Percentiles rank a stretch among this genome's conserved stretches.
These are phyloP conservation scores for Tyrannus savana DNA, from an alignment of 2,113 vertebrate species.

Conservation along the genomic window DNA sequence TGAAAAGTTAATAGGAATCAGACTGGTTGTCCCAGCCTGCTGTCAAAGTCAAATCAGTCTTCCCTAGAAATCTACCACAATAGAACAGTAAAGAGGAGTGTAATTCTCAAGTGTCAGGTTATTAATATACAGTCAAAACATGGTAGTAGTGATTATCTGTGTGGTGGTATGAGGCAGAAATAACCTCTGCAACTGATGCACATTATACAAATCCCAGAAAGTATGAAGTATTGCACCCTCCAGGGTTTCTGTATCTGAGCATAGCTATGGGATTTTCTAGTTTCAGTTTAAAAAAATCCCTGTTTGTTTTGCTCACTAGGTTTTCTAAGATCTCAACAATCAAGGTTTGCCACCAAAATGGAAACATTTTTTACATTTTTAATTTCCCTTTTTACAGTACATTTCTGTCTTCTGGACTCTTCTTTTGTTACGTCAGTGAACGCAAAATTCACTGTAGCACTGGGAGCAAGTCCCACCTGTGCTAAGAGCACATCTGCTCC, in stretches of 20 bases:
- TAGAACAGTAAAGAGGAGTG: background rate
- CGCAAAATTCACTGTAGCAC: slow-evolving; percentile 49
- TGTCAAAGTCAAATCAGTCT: background rate
- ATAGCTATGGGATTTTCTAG: background rate
- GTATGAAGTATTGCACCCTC: background rate
- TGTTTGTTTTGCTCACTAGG: background rate
- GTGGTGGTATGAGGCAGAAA: background rate
- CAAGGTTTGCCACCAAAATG: background rate
- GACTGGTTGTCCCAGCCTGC: slow-evolving; percentile 1
- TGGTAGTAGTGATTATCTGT: background rate
- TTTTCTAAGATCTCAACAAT: background rate
- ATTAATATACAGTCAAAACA: background rate
- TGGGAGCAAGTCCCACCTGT: slow-evolving; percentile 75
- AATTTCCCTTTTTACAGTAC: background rate
- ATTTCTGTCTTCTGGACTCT: slow-evolving; percentile 8
- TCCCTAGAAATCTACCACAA: background rate
- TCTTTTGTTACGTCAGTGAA: background rate
- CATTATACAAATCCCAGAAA: background rate
- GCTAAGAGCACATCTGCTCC: slow-evolving; percentile 83
- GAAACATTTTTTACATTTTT: background rate
- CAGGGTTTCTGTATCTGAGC: background rate
- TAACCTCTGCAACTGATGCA: background rate
- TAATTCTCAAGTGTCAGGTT: background rate
- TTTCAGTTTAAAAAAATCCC: background rate
- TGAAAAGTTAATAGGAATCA: slow-evolving; percentile 43